Evolutionary conservation across 2,113 vertebrate species (phyloP), one percentile per base, ranked within the genome.

Genomic region (Eulemur rufifrons): DNA sequence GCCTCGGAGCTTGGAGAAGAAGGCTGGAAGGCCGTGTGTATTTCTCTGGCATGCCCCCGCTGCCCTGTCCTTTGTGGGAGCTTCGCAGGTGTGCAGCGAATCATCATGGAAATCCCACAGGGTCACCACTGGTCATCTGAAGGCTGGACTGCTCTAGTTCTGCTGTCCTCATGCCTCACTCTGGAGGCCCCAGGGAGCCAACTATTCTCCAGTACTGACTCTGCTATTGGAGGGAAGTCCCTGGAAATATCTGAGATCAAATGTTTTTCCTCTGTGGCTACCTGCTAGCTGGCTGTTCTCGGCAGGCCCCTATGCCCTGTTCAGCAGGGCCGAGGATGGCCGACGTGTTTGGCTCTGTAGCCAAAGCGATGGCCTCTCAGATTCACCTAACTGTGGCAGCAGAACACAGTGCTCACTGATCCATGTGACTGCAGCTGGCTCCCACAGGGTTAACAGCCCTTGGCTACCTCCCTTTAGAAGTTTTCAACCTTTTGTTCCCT

Each of bases 211-310:
- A 42, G 32, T 23, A 8, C 47, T 0, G 6, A 39, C 8, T 73
- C 63, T 77, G n/a, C 3, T 56, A 23, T 74, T 29, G 56, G 86
- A 87, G 52, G n/a, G 63, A 89, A 86, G 39, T 73, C 83, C 52
- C 74, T 69, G n/a, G 91, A 86, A 87, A 21, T 61, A n/a, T 92
- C 50, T 39, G 34, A 82, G 63, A n/a, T 50, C 18, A 8, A 64
- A 18, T 61, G 52, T 85, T 81, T 91, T 77, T 76, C 50, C 76
- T 81, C 52, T 64, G 45, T 77, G 25, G 63, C 69, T 91, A 78
- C 68, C 91, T 95, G 78, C 61, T 86, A 6, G 73, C 47, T 56
- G 78, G 94, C 89, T 95, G 29, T 80, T 61, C 47, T 74, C 94
- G 89, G 89, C 80, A 85, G 74, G 2, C 18, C 18, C 32, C 54